These are phyloP conservation scores for Apantesis nais DNA, from an alignment of 2,888 invertebrate genomes.

Conservation along the genomic window DNA sequence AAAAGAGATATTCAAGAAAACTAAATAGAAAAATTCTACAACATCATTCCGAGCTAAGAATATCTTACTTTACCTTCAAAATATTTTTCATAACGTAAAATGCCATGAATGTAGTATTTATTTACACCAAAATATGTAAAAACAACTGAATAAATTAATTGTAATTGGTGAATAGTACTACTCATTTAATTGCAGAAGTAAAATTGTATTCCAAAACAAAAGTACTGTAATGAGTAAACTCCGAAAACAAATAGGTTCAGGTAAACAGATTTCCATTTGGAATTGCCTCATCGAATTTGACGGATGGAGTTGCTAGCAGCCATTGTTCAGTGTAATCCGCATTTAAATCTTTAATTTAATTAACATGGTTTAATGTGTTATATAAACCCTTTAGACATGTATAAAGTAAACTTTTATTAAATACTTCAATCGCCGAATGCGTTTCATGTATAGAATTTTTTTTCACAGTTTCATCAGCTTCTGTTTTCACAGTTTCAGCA, in stretches of 20 bases:
- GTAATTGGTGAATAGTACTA: background rate
- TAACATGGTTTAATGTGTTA: conserved; percentile 27
- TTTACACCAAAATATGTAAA: background rate
- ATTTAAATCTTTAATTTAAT: conserved; percentile 32
- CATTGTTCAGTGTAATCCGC: conserved; percentile 16
- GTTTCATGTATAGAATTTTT: background rate
- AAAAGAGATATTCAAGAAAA: too few relatives aligned
- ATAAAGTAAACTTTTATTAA: background rate
- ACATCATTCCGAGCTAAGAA: background rate
- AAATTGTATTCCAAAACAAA: conserved; percentile 9
- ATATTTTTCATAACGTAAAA: background rate
- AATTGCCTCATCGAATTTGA: conserved; percentile 23
- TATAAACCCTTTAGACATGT: conserved; percentile 20
- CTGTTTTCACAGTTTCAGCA: too few relatives aligned
- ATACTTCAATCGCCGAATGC: background rate
- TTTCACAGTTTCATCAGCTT: background rate
- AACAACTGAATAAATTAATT: conserved; percentile 1
- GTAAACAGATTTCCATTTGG: conserved; percentile 17
- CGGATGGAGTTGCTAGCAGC: conserved; percentile 23
- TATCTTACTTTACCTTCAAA: background rate
- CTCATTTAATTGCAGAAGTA: conserved; percentile 3
- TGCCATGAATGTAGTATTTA: background rate
- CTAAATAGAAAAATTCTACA: too few relatives aligned
- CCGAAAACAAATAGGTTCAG: conserved; percentile 16
- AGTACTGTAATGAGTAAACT: conserved; percentile 7